These are phyloP conservation scores for Athene noctua DNA, from an alignment of 2,113 vertebrate genomes.

Conservation along the genomic window DNA sequence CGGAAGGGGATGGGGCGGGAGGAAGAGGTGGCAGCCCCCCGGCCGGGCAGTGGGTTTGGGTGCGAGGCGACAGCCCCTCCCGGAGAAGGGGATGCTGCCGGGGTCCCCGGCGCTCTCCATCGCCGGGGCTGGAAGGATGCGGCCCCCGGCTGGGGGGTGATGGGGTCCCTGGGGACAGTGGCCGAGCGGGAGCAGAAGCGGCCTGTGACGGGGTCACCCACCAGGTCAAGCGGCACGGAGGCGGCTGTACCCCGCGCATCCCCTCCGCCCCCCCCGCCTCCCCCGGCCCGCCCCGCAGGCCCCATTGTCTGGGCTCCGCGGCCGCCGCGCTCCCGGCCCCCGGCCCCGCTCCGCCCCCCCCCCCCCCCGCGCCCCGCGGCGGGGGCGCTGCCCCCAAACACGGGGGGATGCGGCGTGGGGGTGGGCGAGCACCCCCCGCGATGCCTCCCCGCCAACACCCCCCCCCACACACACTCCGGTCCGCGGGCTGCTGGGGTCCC, in stretches of 20 bases:
- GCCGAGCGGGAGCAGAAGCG: not conserved
- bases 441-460: no score
- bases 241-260: not conserved
- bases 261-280: not conserved
- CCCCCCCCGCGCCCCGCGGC: not conserved
- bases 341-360: not conserved
- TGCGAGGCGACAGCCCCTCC: not conserved
- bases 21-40: no score
- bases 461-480: no score
- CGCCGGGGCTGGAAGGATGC: not conserved
- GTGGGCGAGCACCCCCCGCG: no score
- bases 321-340: not conserved
- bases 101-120: not conserved
- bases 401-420: not conserved
- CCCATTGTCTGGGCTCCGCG: not conserved
- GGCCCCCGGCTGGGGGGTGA: not conserved
- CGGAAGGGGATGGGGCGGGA: not conserved
- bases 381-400: not conserved
- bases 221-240: not conserved
- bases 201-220: not conserved
- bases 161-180: not conserved
- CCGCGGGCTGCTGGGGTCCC: no score
- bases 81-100: not conserved
- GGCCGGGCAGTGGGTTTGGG: no score
- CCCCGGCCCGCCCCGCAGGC: not conserved